These are phyloP conservation scores for Phylloscopus trochilus DNA, from an alignment of 2,113 vertebrate species.

Conservation along the genomic window DNA sequence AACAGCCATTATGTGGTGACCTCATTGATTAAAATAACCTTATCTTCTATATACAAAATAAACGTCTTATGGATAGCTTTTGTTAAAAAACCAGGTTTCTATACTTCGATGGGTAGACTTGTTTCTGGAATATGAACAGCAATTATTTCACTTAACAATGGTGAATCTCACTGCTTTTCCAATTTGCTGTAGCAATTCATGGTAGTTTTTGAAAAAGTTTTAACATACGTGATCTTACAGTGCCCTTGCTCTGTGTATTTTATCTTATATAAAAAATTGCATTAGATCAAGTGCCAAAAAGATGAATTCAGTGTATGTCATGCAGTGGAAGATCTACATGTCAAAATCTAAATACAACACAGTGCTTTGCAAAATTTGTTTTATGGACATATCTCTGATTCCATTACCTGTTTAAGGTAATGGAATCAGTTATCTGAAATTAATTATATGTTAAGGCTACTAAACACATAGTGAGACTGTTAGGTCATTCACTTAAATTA, in stretches of 20 bases:
- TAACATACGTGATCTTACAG: background rate
- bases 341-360: background rate
- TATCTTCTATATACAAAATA: background rate
- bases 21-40: background rate
- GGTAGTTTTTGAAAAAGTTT: background rate
- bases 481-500: background rate
- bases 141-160: background rate
- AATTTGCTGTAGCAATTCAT: background rate
- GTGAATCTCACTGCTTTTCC: background rate
- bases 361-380: background rate
- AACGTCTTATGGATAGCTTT: background rate
- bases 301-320: background rate
- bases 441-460: background rate
- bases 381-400: background rate
- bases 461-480: background rate
- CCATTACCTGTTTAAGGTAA: background rate
- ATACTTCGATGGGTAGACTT: background rate
- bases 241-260: background rate
- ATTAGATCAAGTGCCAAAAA: background rate
- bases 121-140: background rate
- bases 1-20: background rate
- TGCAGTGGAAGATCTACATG: background rate
- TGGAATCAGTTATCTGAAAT: slow-evolving; percentile 1
- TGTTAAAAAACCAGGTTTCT: background rate
- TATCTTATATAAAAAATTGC: background rate